A percentile compares a stretch with the other conserved stretches of the same genome.
phyloP scores from a whole-genome alignment of 1,140 invertebrate species.

The Pseudomyrmex concolor region DNA sequence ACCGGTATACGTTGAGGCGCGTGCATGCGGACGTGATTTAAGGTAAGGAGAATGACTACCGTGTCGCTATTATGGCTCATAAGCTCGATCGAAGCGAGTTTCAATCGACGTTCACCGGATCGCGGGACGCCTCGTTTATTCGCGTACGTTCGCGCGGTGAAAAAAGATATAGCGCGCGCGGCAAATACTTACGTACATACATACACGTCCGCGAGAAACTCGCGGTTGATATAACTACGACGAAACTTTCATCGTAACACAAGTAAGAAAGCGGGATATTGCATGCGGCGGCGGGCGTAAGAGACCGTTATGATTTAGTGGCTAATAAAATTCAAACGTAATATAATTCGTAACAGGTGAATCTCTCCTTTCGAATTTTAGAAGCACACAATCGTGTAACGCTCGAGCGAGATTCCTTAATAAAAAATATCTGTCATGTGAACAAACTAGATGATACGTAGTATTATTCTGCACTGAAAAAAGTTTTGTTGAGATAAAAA shows the following conservation, averaged over 20 bases:
- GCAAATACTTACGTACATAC: no score
- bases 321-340: conserved; percentile 45
- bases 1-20: conserved; percentile 53
- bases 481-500: no score
- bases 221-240: neutral
- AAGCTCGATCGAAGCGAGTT: conserved; percentile 55
- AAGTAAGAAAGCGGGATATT: conserved; percentile 46
- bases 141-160: conserved; percentile 3
- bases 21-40: conserved; percentile 70
- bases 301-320: conserved; percentile 41
- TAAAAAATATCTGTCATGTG: conserved; percentile 37
- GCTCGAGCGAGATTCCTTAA: neutral
- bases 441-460: no score
- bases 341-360: conserved; percentile 33
- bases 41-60: conserved; percentile 72
- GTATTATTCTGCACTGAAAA: no score
- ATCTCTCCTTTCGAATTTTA: conserved; percentile 4
- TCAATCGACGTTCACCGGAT: conserved; percentile 54
- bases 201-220: neutral
- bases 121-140: conserved; percentile 64
- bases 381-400: neutral
- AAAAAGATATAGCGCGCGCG: neutral
- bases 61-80: conserved; percentile 70
- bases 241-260: conserved; percentile 28
- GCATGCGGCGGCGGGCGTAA: neutral